phyloP scores from a whole-genome alignment of 2,888 invertebrate species.

The Seira ritae region DNA sequence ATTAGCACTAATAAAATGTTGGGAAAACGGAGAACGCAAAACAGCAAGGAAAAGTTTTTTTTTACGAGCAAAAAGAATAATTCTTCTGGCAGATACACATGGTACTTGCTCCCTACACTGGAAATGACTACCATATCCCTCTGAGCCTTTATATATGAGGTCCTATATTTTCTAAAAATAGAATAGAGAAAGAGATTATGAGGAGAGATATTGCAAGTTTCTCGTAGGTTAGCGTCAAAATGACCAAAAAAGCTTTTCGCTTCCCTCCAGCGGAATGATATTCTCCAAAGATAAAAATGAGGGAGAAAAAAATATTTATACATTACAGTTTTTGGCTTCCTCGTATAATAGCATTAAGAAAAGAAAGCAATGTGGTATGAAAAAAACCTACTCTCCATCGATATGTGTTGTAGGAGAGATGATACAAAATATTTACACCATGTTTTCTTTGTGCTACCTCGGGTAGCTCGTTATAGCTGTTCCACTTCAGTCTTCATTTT shows the following conservation, averaged over 20 bases:
- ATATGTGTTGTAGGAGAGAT: too few species aligned
- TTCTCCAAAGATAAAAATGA: too few species aligned
- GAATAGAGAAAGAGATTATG: background rate
- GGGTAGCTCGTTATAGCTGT: background rate
- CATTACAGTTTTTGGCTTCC: too few species aligned
- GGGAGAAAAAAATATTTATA: too few species aligned
- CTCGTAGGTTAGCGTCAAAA: too few species aligned
- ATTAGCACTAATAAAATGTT: too few species aligned
- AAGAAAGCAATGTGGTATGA: too few species aligned
- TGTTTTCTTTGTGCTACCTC: background rate
- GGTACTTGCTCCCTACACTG: constrained; percentile 25
- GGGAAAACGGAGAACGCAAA: too few species aligned
- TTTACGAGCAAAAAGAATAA: constrained; percentile 45
- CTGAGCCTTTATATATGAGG: background rate
- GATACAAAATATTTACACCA: too few species aligned
- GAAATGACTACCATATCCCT: background rate
- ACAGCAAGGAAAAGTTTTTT: background rate
- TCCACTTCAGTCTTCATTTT: background rate
- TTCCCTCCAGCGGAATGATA: background rate
- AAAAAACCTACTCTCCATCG: too few species aligned
- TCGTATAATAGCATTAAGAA: too few species aligned
- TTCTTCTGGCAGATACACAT: constrained; percentile 58
- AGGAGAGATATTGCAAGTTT: background rate
- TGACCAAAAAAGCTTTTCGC: too few species aligned
- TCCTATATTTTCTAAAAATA: constrained; percentile 18